Evolutionary conservation across 2,113 vertebrate genomes (phyloP).

Genomic region (Odocoileus virginianus): DNA sequence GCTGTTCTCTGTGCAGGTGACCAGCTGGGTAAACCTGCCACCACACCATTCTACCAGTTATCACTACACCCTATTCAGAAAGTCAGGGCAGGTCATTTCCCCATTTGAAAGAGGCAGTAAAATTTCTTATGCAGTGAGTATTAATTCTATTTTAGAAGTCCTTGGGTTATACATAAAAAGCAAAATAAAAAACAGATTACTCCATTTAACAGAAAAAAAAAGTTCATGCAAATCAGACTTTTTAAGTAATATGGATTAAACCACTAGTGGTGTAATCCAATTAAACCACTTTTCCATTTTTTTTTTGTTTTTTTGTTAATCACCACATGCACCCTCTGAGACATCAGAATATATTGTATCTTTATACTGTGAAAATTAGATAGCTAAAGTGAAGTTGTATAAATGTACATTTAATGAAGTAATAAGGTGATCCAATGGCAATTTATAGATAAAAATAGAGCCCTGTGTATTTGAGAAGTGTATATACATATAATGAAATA

Average conservation of each 20-base stretch:
- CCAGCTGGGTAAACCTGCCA: conserved; percentile 55
- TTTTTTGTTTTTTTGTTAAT: neutral
- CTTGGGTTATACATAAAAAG: neutral
- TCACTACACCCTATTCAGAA: conserved; percentile 28
- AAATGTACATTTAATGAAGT: neutral
- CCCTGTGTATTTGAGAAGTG: neutral
- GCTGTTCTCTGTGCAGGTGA: conserved; percentile 49
- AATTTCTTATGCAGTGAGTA: neutral
- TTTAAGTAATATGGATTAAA: neutral
- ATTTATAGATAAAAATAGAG: neutral
- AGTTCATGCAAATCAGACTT: neutral
- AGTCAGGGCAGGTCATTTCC: conserved; percentile 16
- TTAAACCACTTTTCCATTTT: neutral
- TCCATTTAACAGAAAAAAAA: neutral
- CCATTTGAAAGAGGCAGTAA: conserved; percentile 29
- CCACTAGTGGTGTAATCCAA: neutral
- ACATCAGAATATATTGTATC: neutral
- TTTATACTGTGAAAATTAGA: neutral
- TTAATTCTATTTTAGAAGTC: conserved; percentile 2
- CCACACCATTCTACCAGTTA: conserved; percentile 30
- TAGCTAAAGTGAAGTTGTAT: neutral
- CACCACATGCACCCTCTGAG: neutral
- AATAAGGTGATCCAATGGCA: neutral
- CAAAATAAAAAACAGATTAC: neutral
- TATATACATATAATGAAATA: neutral